Base-by-base conservation (phyloP, 1,140 invertebrate genomes). In the Pseudobourletiella spinata region DNA sequence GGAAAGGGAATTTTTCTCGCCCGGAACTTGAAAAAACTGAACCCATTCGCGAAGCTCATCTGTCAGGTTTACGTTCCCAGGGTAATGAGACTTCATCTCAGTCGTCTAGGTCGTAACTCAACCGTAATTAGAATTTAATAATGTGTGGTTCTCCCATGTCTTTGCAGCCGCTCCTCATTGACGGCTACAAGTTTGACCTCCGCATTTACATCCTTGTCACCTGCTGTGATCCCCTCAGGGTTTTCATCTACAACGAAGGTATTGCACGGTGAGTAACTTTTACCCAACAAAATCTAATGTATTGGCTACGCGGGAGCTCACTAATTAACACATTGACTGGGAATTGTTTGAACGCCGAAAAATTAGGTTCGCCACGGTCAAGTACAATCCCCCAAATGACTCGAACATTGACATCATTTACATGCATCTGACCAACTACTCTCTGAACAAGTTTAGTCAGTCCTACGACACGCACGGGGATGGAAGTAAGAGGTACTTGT, bases 371-470 rank as follows among this genome's bases (percentile, higher is more conserved):
- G 89, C 90, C 0, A 95, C 91, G 1, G 86, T 82, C 66, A 81
- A 86, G 69, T 94, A 93, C 71, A 82, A 83, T 62, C 86, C 90
- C 69, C 89, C 90, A 0, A 86, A 81, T 46, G 77, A 81, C 16
- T 80, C 84, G 32, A 95, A 95, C 68, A 81, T 86, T 1, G 80
- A 80, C 0, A 90, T 95, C 73, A 82, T 92, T 30, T 98, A 86
- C 73, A 97, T 97, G 90, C 95, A 98, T 77, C 78, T 98, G 59
- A 98, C 95, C 0, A 98, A 98, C 79, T 98, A 98, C 73, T 88
- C 91, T 0, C 83, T 98, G 1, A 97, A 98, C 76, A 96, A 95
- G 71, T 85, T 89, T 66, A 77, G 73, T 61, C 61, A 66, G 28
- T 64, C 64, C 18, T 69, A 64, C 42, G 54, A 64, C 30, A 26